Evolutionary conservation across 2,888 invertebrate genomes (phyloP).

Genomic region (Syritta pipiens): DNA sequence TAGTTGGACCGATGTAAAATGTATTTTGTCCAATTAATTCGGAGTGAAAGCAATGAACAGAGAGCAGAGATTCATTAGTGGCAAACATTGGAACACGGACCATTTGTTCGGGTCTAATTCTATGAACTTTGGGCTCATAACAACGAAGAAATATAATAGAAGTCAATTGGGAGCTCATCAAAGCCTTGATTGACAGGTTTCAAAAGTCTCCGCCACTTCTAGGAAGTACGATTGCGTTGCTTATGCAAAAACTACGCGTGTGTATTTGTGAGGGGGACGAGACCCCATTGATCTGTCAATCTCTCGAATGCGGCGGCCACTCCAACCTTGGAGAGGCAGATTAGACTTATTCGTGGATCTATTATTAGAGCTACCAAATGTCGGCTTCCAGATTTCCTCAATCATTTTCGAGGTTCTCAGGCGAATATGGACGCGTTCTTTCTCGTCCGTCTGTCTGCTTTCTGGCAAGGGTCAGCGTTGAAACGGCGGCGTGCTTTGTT

Average conservation of each 20-base stretch:
- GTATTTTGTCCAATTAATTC: slow-evolving; percentile 59
- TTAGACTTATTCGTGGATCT: slow-evolving; percentile 36
- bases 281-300: neutral
- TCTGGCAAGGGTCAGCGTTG: slow-evolving; percentile 32
- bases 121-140: slow-evolving; percentile 35
- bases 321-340: slow-evolving; percentile 54
- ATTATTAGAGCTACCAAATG: slow-evolving; percentile 60
- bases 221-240: slow-evolving; percentile 5
- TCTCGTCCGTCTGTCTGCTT: neutral
- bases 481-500: slow-evolving; percentile 47
- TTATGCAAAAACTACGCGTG: slow-evolving; percentile 40
- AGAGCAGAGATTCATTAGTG: slow-evolving; percentile 28
- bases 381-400: slow-evolving; percentile 65
- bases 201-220: slow-evolving; percentile 16
- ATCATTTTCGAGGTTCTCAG: slow-evolving; percentile 53
- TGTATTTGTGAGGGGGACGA: slow-evolving; percentile 18
- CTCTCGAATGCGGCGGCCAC: slow-evolving; percentile 12
- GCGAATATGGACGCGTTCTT: slow-evolving; percentile 23
- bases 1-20: slow-evolving; percentile 48
- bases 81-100: slow-evolving; percentile 17
- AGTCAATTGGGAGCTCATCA: slow-evolving; percentile 68
- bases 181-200: slow-evolving; percentile 60
- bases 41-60: slow-evolving; percentile 5
- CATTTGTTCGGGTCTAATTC: slow-evolving; percentile 53
- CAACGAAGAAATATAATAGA: slow-evolving; percentile 38